phyloP scores from a whole-genome alignment of 1,140 invertebrate genomes.

The Platorchestia sp. region DNA sequence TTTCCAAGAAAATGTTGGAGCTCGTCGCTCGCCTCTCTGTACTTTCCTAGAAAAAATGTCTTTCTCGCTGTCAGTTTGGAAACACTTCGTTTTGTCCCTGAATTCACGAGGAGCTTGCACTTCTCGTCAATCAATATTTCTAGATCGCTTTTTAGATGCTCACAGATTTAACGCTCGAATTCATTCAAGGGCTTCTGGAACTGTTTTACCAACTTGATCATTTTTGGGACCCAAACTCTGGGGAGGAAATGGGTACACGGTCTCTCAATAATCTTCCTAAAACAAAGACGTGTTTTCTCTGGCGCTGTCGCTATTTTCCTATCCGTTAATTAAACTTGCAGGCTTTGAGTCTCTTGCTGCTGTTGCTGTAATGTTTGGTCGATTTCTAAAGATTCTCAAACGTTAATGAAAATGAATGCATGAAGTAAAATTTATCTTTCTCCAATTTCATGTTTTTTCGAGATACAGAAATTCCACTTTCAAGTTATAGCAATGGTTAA shows the following conservation, averaged over 20 bases:
- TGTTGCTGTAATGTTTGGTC: no score
- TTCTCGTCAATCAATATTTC: not conserved
- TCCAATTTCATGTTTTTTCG: no score
- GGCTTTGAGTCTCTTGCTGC: not conserved
- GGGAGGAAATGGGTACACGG: not conserved
- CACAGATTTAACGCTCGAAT: not conserved
- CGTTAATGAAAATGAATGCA: no score
- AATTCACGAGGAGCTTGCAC: not conserved
- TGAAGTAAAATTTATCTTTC: no score
- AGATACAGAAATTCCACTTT: no score
- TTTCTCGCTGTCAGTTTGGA: not conserved
- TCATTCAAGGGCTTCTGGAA: not conserved
- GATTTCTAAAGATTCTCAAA: no score
- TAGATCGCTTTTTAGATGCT: not conserved
- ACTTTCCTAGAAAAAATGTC: not conserved
- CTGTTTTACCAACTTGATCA: not conserved
- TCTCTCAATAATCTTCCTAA: not conserved
- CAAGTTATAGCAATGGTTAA: no score
- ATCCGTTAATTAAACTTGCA: not conserved
- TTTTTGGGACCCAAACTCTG: not conserved
- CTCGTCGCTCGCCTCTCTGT: not conserved
- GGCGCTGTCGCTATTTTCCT: not conserved
- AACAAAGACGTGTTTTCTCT: not conserved
- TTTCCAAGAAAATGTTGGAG: not conserved
- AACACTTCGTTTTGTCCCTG: not conserved